phyloP scores from a whole-genome alignment of 2,113 vertebrate species.

The Euleptes europaea region DNA sequence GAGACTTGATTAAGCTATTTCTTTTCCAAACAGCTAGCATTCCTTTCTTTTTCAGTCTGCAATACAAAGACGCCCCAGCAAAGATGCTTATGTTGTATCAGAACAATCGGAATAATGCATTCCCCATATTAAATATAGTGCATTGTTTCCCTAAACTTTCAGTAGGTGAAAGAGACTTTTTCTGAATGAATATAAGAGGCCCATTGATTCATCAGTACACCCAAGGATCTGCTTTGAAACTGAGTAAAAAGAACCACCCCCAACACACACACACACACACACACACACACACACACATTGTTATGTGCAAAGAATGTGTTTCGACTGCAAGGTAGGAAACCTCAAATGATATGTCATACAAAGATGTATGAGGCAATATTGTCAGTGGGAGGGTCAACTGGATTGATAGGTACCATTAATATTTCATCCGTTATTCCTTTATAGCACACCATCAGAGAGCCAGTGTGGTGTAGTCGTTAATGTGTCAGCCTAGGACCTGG shows the following conservation, averaged over 20 bases:
- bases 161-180: not conserved
- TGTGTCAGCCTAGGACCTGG: too few relatives aligned
- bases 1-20: not conserved
- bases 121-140: not conserved
- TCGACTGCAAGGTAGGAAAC: not conserved
- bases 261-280: too few relatives aligned
- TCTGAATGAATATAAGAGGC: not conserved
- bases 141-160: not conserved
- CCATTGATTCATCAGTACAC: not conserved
- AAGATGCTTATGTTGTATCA: not conserved
- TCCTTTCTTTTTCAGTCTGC: not conserved
- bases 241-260: not conserved
- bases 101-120: too few relatives aligned
- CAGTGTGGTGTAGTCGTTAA: too few relatives aligned
- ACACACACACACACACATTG: too few relatives aligned
- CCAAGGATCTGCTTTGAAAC: not conserved
- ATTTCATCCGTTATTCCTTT: too few relatives aligned
- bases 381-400: not conserved
- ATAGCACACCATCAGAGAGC: too few relatives aligned
- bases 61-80: not conserved
- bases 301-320: not conserved
- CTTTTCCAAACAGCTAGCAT: not conserved
- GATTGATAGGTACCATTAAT: too few relatives aligned
- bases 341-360: not conserved
- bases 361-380: not conserved